Conservation (phyloP, 2,888 invertebrate genomes). For the Spisula subtruncata region DNA sequence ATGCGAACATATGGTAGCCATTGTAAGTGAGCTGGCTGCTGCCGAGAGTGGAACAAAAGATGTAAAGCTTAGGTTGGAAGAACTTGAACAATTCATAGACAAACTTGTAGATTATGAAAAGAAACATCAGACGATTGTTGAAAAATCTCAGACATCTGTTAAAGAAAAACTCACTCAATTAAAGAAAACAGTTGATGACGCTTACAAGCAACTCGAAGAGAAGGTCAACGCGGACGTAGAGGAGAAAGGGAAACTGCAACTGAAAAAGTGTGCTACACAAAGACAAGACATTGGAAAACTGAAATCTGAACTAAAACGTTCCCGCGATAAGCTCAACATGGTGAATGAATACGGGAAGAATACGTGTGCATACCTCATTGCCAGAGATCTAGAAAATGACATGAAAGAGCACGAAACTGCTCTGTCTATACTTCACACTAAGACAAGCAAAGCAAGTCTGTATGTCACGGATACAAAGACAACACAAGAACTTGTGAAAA, state of each 20-base stretch:
- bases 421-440: background rate
- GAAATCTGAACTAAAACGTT: background rate
- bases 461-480: background rate
- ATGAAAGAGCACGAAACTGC: slow-evolving; percentile 18
- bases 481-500: slow-evolving; percentile 24
- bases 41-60: background rate
- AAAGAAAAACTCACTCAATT: background rate
- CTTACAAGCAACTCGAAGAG: slow-evolving; percentile 15
- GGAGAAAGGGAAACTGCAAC: background rate
- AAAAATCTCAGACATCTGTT: slow-evolving; percentile 18
- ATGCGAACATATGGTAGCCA: slow-evolving; percentile 13
- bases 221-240: background rate
- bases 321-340: background rate
- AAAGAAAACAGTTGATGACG: slow-evolving; percentile 22
- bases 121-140: background rate
- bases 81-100: background rate
- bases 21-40: background rate
- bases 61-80: background rate
- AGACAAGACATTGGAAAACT: slow-evolving; percentile 3
- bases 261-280: background rate
- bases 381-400: slow-evolving; percentile 7
- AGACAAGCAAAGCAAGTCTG: background rate
- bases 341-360: background rate
- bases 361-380: slow-evolving; percentile 5
- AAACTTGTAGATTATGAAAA: slow-evolving; percentile 6